These are phyloP conservation scores for Oryzias melastigma DNA, from an alignment of 2,113 vertebrate genomes.

Conservation along the genomic window DNA sequence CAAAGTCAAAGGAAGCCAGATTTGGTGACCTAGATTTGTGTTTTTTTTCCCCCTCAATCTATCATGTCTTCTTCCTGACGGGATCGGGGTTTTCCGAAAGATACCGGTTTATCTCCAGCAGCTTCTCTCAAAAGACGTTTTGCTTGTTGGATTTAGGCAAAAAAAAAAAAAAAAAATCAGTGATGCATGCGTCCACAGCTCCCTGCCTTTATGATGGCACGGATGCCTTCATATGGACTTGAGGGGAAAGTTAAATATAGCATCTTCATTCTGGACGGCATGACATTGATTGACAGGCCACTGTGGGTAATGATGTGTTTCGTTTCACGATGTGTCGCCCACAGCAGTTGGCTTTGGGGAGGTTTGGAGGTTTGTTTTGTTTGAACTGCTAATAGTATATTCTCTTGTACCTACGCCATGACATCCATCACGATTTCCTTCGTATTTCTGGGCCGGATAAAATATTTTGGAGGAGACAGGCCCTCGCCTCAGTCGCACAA, in stretches of 20 bases:
- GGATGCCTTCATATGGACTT: slow-evolving; percentile 16
- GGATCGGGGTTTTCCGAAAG: slow-evolving; percentile 17
- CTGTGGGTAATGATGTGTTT: slow-evolving; percentile 59
- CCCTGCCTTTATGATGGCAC: slow-evolving; percentile 23
- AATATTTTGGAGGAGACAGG: slow-evolving; percentile 13
- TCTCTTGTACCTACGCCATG: slow-evolving; percentile 17
- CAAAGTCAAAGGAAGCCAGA: slow-evolving; percentile 31
- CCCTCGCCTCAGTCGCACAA: slow-evolving; percentile 4
- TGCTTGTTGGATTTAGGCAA: slow-evolving; percentile 2
- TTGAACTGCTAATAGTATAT: slow-evolving; percentile 47
- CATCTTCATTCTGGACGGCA: slow-evolving; percentile 30
- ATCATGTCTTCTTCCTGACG: slow-evolving; percentile 13
- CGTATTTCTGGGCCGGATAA: slow-evolving; percentile 31
- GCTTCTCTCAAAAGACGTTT: background rate
- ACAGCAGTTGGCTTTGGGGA: slow-evolving; percentile 54
- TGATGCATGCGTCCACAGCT: slow-evolving; percentile 9
- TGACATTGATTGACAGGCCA: slow-evolving; percentile 62
- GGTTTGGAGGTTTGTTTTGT: slow-evolving; percentile 58
- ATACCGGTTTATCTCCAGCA: slow-evolving; percentile 1
- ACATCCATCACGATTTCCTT: slow-evolving; percentile 20
- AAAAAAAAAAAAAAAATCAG: background rate
- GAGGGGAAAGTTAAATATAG: slow-evolving; percentile 57
- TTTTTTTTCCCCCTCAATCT: background rate
- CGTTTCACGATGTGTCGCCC: slow-evolving; percentile 47
- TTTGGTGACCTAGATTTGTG: slow-evolving; percentile 47